Conservation (phyloP, 2,797 vertebrate species). For the Channallabes apus region DNA sequence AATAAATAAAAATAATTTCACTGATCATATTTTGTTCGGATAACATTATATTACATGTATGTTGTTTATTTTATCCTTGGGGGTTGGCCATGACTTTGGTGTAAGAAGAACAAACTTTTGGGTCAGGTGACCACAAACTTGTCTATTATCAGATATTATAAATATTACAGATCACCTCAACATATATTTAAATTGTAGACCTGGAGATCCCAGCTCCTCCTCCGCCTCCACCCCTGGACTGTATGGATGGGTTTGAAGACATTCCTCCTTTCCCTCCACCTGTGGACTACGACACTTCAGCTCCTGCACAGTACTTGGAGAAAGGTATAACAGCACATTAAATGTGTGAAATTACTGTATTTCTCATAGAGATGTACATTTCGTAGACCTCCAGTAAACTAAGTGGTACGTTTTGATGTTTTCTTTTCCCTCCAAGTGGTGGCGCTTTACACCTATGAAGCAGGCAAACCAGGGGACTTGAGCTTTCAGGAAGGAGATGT, state of each 20-base stretch:
- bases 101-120: neutral
- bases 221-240: slow-evolving; percentile 58
- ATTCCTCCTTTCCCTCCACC: slow-evolving; percentile 70
- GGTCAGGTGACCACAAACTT: neutral
- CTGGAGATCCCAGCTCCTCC: slow-evolving; percentile 66
- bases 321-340: slow-evolving; percentile 62
- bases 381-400: neutral
- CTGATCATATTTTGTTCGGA: neutral
- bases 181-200: slow-evolving; percentile 56
- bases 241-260: slow-evolving; percentile 57
- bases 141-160: neutral
- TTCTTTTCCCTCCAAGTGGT: slow-evolving; percentile 64
- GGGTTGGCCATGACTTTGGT: neutral
- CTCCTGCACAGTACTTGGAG: slow-evolving; percentile 64
- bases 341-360: neutral
- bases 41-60: neutral
- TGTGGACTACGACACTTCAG: slow-evolving; percentile 62
- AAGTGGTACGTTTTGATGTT: neutral
- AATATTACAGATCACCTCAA: neutral
- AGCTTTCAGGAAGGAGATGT: slow-evolving; percentile 65
- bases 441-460: slow-evolving; percentile 69
- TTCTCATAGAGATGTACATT: neutral
- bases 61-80: neutral
- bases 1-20: neutral
- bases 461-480: slow-evolving; percentile 64